A percentile compares a stretch with the other conserved stretches of the same genome.
phyloP scores from a whole-genome alignment of 1,140 invertebrate species.

The Zaprionus ghesquierei region DNA sequence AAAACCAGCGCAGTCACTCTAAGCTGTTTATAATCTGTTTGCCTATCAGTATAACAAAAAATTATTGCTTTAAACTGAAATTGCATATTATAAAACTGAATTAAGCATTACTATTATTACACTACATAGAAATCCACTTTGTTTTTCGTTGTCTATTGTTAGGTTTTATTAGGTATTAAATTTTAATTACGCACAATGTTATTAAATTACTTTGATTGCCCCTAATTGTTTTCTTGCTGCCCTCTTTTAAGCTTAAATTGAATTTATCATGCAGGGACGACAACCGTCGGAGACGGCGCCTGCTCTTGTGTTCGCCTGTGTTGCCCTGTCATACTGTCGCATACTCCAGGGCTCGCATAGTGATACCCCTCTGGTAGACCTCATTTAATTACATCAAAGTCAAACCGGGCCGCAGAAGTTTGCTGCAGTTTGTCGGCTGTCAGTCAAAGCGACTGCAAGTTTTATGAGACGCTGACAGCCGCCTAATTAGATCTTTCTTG shows the following conservation, averaged over 20 bases:
- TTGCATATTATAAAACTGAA: neutral
- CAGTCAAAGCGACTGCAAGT: constrained; percentile 57
- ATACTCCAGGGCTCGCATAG: constrained; percentile 35
- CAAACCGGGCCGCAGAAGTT: constrained; percentile 52
- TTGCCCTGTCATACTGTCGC: constrained; percentile 3
- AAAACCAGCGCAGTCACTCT: neutral
- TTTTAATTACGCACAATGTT: neutral
- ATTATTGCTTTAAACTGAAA: neutral
- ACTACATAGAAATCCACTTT: neutral
- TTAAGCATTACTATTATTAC: neutral
- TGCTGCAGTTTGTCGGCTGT: constrained; percentile 52
- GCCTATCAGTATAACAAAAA: neutral
- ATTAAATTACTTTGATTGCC: neutral
- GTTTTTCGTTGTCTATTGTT: neutral
- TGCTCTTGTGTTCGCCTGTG: too few species aligned
- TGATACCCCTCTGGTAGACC: constrained; percentile 41
- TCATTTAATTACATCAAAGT: constrained; percentile 69
- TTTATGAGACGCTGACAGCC: constrained; percentile 68
- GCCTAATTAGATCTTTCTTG: constrained; percentile 68
- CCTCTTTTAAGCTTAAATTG: constrained; percentile 31
- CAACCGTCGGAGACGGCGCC: constrained; percentile 44
- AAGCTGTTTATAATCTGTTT: neutral
- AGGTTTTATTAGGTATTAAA: neutral
- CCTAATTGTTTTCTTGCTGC: constrained; percentile 9
- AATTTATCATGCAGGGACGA: constrained; percentile 61